Evolutionary conservation across 1,140 invertebrate species (phyloP), one percentile per base, ranked within the genome.

Genomic region (Choristoneura fumiferana): DNA sequence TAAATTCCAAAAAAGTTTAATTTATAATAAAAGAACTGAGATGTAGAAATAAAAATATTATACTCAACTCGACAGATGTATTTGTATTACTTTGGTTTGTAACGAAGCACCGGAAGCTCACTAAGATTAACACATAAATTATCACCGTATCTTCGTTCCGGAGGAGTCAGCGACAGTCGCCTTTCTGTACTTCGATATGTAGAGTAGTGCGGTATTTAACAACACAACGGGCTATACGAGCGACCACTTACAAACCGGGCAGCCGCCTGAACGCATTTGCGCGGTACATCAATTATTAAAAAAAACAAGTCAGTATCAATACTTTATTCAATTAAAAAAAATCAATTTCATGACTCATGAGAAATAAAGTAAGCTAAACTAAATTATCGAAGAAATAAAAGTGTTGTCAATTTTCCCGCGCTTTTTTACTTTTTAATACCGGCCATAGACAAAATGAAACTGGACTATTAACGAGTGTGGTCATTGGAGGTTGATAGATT

Each of bases 201-300:
- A 83, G 78, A 77, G 69, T 82, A 78, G 71, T 78, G 69, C 74
- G 67, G 81, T 87, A 87, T 87, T 85, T 87, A 87, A 87, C 76
- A 79, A 78, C 72, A 71, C 55, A 57, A 64, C 74, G 37, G 54
- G 39, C 68, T 72, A 78, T 70, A 79, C 74, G 71, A 69, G 68
- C 67, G 77, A 78, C 73, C 81, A 87, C 72, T 87, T 76, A 75
- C 77, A 63, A 61, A 77, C 62, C 80, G 76, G 72, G 62, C 71
- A 63, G 67, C 65, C 69, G 70, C 69, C 60, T 65, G 78, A 69
- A 83, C 81, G 81, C 72, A 78, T 75, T 63, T 54, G 62, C 61
- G 53, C 58, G 12, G 54, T 40, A 45, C 52, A 65, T 61, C 55
- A 69, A 54, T 59, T 65, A 29, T 29, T 29, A 29, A 29, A 29